A percentile compares a stretch with the other conserved stretches of the same genome.
These are phyloP conservation scores for Diarsia dahlii DNA, from an alignment of 2,888 invertebrate genomes.

Conservation along the genomic window DNA sequence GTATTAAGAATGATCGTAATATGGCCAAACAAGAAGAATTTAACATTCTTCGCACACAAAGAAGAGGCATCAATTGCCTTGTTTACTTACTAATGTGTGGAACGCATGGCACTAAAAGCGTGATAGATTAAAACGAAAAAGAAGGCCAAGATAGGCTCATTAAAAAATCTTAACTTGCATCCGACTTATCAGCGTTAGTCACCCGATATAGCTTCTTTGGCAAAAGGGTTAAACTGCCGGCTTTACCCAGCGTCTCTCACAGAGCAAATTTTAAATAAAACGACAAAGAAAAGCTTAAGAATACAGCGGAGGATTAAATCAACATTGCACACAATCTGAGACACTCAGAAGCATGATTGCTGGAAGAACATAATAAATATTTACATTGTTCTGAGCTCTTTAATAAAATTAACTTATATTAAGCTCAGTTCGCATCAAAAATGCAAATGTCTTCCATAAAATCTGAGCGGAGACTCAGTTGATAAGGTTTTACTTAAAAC, in stretches of 20 bases:
- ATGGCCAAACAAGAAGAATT: no score
- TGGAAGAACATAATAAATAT: slow-evolving; percentile 38
- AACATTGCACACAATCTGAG: slow-evolving; percentile 36
- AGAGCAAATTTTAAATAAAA: slow-evolving; percentile 28
- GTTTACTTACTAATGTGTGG: no score
- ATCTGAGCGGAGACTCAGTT: slow-evolving; percentile 2
- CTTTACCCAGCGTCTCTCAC: background rate
- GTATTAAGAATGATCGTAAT: no score
- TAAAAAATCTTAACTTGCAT: background rate
- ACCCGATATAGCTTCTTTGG: slow-evolving; percentile 9
- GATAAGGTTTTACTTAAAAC: slow-evolving; percentile 2
- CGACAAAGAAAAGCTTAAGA: slow-evolving; percentile 20
- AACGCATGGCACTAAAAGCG: no score
- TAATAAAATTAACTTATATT: slow-evolving; percentile 37
- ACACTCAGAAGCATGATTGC: slow-evolving; percentile 23
- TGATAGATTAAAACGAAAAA: no score
- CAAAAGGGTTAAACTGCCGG: slow-evolving; percentile 11
- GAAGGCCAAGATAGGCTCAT: background rate
- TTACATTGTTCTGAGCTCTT: slow-evolving; percentile 9
- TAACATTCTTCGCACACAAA: no score
- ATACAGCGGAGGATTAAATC: slow-evolving; percentile 20
- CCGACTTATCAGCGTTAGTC: slow-evolving; percentile 4
- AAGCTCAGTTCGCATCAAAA: slow-evolving; percentile 17
- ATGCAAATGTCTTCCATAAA: slow-evolving; percentile 31
- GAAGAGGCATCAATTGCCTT: no score